Evolutionary conservation across 2,888 invertebrate species (phyloP).

Genomic region (Oegoconia quadripuncta): DNA sequence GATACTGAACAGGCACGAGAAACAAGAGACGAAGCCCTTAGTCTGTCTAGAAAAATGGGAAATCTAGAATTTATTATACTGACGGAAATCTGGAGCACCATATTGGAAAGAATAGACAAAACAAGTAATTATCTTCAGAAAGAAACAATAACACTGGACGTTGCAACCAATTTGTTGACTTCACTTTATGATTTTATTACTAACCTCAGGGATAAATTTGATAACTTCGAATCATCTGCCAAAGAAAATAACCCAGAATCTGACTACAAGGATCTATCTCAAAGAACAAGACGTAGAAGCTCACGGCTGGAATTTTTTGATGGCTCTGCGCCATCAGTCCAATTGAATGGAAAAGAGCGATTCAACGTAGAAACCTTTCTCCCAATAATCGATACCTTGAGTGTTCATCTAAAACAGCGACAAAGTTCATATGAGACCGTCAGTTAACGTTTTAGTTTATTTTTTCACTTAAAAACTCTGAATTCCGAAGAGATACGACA

Average conservation of each 20-base stretch:
- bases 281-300: constrained; percentile 29
- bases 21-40: constrained; percentile 24
- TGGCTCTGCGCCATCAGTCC: constrained; percentile 20
- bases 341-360: constrained; percentile 24
- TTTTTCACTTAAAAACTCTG: constrained; percentile 20
- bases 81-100: constrained; percentile 24
- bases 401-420: constrained; percentile 23
- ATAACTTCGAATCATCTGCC: constrained; percentile 24
- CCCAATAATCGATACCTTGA: constrained; percentile 26
- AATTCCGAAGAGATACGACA: constrained; percentile 23
- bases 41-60: constrained; percentile 20
- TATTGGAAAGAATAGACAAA: constrained; percentile 26
- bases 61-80: constrained; percentile 25
- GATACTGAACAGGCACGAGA: constrained; percentile 27
- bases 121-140: constrained; percentile 25
- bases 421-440: constrained; percentile 20
- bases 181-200: constrained; percentile 23
- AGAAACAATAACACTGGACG: constrained; percentile 24
- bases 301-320: constrained; percentile 26
- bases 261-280: constrained; percentile 27
- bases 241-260: constrained; percentile 22
- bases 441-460: constrained; percentile 23
- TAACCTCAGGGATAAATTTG: constrained; percentile 25
- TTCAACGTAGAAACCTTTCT: constrained; percentile 23
- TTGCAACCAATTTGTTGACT: constrained; percentile 25